Evolutionary conservation across 2,113 vertebrate genomes (phyloP).

Genomic region (Cryptomyrus ogoouensis): DNA sequence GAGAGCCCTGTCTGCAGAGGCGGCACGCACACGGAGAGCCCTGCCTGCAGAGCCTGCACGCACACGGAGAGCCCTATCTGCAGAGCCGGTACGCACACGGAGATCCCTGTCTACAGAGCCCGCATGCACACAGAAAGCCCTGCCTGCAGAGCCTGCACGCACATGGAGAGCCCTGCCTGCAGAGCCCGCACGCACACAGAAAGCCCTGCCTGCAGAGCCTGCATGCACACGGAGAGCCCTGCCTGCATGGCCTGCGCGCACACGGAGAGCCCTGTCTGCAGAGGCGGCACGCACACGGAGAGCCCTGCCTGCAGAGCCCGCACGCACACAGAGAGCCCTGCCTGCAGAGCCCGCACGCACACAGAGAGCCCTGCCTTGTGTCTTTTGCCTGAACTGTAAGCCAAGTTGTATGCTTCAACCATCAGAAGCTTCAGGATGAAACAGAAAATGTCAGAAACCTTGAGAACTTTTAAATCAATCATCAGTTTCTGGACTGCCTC

Average conservation of each 20-base stretch:
- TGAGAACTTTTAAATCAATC: background rate
- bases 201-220: too few relatives aligned
- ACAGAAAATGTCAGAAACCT: background rate
- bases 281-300: fast-evolving
- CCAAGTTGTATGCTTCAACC: background rate
- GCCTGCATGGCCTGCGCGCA: background rate
- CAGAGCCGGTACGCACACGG: background rate
- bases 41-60: background rate
- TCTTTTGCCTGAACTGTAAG: background rate
- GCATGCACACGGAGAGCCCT: too few relatives aligned
- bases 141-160: fast-evolving
- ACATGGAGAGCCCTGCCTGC: background rate
- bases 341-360: background rate
- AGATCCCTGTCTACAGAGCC: background rate
- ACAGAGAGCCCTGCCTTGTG: background rate
- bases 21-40: background rate
- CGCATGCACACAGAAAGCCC: background rate
- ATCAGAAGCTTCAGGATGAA: background rate
- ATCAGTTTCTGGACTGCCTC: background rate
- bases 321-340: background rate
- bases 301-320: background rate
- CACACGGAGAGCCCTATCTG: background rate
- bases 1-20: background rate
- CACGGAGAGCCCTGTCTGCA: background rate
- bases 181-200: fast-evolving